Evolutionary conservation across 2,797 vertebrate genomes (phyloP).

Genomic region (Rhynchotus rufescens): DNA sequence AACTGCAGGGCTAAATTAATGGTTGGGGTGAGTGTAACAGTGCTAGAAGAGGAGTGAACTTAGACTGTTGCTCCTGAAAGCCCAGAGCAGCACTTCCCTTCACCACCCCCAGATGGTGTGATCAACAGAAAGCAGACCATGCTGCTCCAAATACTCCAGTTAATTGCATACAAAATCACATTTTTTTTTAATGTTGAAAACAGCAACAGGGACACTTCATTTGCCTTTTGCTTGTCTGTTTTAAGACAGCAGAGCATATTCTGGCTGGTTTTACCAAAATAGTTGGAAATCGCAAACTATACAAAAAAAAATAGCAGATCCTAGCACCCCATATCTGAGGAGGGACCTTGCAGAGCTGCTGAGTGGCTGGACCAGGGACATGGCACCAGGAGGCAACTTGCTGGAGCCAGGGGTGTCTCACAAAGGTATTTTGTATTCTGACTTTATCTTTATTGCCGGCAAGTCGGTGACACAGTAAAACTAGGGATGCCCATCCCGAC

Average conservation of each 20-base stretch:
- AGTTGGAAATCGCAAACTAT: neutral
- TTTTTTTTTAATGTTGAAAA: neutral
- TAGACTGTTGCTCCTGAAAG: neutral
- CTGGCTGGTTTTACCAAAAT: constrained; percentile 2
- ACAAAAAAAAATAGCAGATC: neutral
- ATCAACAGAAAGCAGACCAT: neutral
- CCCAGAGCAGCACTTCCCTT: neutral
- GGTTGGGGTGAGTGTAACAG: neutral
- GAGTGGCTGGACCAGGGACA: neutral
- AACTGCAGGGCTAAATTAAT: constrained; percentile 27
- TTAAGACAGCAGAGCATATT: neutral
- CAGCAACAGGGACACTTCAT: neutral
- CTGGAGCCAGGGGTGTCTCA: fast-evolving
- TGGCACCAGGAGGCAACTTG: fast-evolving
- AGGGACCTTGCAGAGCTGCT: neutral
- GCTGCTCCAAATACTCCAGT: neutral
- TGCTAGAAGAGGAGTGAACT: neutral
- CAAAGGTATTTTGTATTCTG: neutral
- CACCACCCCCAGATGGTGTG: neutral
- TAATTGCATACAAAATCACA: neutral
- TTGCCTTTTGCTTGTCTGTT: constrained; percentile 39
- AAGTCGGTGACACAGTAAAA: neutral
- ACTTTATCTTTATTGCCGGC: neutral
- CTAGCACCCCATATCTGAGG: neutral
- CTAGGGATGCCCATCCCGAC: neutral